Conservation (phyloP, 1,140 invertebrate genomes). For the Tenebrio molitor region DNA sequence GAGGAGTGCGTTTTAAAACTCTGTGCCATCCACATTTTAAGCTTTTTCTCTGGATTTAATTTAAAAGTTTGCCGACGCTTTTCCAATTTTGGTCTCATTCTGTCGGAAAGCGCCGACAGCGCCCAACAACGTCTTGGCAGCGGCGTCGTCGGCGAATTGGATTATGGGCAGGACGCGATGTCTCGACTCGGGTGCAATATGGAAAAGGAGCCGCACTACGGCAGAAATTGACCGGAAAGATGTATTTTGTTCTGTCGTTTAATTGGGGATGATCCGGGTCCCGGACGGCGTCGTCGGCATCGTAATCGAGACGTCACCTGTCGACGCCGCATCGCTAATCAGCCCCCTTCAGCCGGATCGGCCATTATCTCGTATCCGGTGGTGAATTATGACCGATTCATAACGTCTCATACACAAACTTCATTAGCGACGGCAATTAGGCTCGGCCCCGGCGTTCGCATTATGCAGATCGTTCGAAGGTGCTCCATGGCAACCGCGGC, state of each 20-base stretch:
- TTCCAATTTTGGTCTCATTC: slow-evolving; percentile 44
- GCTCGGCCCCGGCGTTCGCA: slow-evolving; percentile 43
- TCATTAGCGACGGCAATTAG: slow-evolving; percentile 48
- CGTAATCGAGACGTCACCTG: slow-evolving; percentile 50
- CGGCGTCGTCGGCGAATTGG: slow-evolving; percentile 15
- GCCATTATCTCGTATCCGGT: slow-evolving; percentile 40
- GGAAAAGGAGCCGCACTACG: slow-evolving; percentile 14
- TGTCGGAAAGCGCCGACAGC: slow-evolving; percentile 32
- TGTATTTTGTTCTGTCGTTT: too few relatives aligned
- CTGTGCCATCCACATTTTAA: slow-evolving; percentile 42
- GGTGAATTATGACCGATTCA: slow-evolving; percentile 50
- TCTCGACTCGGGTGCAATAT: slow-evolving; percentile 42
- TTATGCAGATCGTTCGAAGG: slow-evolving; percentile 48
- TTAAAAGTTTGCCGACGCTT: slow-evolving; percentile 43
- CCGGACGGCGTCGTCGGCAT: slow-evolving; percentile 46
- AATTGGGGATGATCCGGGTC: too few relatives aligned
- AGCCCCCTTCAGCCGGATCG: not conserved
- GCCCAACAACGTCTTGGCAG: slow-evolving; percentile 37
- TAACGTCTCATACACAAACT: slow-evolving; percentile 48
- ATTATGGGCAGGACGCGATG: slow-evolving; percentile 12
- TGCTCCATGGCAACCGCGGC: slow-evolving; percentile 43
- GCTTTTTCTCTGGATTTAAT: slow-evolving; percentile 43
- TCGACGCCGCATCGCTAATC: slow-evolving; percentile 41
- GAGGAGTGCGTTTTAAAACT: slow-evolving; percentile 36
- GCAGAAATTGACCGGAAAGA: too few relatives aligned